Evolutionary conservation across 2,113 vertebrate genomes (phyloP), one percentile per base, ranked within the genome.

Genomic region (Sturnus vulgaris): DNA sequence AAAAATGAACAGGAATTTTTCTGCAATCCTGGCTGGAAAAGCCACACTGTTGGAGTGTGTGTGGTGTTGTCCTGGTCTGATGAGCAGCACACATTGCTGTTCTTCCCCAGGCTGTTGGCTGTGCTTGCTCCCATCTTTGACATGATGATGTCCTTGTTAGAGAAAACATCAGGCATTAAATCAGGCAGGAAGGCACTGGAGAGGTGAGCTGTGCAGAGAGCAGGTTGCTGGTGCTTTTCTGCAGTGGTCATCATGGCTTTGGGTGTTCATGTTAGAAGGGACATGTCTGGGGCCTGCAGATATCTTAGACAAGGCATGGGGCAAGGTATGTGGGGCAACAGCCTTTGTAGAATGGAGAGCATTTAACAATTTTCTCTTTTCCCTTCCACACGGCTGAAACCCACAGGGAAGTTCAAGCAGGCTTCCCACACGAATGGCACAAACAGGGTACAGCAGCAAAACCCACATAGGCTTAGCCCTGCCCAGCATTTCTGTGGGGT

Each of bases 91-190:
- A 18, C 0, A 1, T 19, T 50, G 14, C 60, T 59, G 39, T 17
- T 24, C 28, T 77, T 88, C 35, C 35, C 28, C 7, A 33, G 35
- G 37, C 39, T 59, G 21, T 57, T 92, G 77, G 20, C 25, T 73
- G 37, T 73, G 55, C 59, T 66, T 70, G 18, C 27, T 70, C 9
- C 57, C 56, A 0, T 37, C 55, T 86, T 42, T 83, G 44, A 40
- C 0, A 0, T 11, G 31, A 3, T 3, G 0, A 37, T 37, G n/a
- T 55, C 21, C 46, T 65, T 53, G 20, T n/a, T 82, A 70, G 42
- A 49, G 64, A 61, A 76, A 40, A 12, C 23, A 57, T 72, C 11
- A 33, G 86, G 25, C 22, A 44, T 28, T 55, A 53, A 68, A 61
- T 60, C 1, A 1, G 46, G n/a, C n/a, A 59, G 25, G 30, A 82